Base-by-base conservation (phyloP, 2,888 invertebrate genomes). In the Hedya salicella region DNA sequence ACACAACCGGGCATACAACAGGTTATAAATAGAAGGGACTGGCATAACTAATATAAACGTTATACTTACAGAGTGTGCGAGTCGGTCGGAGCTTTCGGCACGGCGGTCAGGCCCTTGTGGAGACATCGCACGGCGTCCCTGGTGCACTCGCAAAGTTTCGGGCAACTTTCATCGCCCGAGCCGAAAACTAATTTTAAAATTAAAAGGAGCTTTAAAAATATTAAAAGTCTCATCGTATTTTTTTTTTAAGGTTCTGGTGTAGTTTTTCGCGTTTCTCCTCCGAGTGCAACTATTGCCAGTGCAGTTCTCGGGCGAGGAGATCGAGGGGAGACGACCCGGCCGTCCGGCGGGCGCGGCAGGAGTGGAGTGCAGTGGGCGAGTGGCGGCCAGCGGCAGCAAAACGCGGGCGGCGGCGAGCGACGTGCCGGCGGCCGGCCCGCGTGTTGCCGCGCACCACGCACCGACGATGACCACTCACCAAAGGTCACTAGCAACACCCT, bases 31-130 rank as follows among this genome's bases (percentile, higher is more conserved):
- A 73, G 73, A 65, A 68, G 71, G 70, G 65, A 73, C 71, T 70
- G 72, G 52, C 65, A 52, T 17, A 48, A 48, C 17, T 54, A 13
- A 48, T 49, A 70, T 71, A 71, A 73, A 76, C 66, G 72, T 73
- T 73, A 66, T 80, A 89, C 89, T 89, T 78, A 90, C 89, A 90
- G 75, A 14, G 87, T 88, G 70, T 85, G 82, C n/a, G 83, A 81
- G 57, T 89, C 85, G 50, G 73, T 60, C 46, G 88, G 78, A 11
- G 81, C 74, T 68, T 78, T 79, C 66, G 89, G 89, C 40, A 89
- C 78, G 25, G 76, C 75, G 67, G 74, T 75, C 71, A 89, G 75
- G 68, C 82, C 82, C 69, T 85, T 83, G 57, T 84, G 85, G 25
- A 88, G 74, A 71, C 89, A 89, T 3, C 83, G 78, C 30, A 89